phyloP scores from a whole-genome alignment of 2,888 invertebrate genomes.

The Plagodis dolabraria region DNA sequence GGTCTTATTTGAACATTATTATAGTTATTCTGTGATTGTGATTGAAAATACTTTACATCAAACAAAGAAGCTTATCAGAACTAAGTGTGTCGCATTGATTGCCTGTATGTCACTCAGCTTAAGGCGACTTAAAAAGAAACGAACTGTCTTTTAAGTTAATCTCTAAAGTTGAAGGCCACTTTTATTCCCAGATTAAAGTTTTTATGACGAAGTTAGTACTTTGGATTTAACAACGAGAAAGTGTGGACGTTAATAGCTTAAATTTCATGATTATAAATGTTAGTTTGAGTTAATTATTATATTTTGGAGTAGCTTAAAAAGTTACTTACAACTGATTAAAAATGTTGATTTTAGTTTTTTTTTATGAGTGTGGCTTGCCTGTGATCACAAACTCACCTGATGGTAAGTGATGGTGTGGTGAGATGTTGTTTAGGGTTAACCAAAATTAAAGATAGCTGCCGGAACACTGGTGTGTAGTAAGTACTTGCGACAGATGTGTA shows the following conservation, averaged over 20 bases:
- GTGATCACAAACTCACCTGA: no score
- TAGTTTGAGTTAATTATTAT: slow-evolving; percentile 10
- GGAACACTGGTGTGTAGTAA: no score
- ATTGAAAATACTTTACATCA: not conserved
- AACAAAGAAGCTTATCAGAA: not conserved
- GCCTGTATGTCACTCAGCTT: slow-evolving; percentile 5
- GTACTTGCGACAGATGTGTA: no score
- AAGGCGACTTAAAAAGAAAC: slow-evolving; percentile 17
- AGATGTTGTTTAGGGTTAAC: no score
- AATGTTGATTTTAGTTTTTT: no score
- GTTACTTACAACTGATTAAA: no score
- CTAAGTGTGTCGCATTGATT: slow-evolving; percentile 1
- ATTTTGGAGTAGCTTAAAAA: no score
- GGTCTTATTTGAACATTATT: no score
- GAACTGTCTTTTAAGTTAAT: slow-evolving; percentile 18
- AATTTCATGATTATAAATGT: slow-evolving; percentile 13
- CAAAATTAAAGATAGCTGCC: no score
- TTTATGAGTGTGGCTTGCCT: no score
- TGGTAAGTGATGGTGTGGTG: no score
- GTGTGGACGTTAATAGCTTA: slow-evolving; percentile 17
- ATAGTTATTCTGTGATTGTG: not conserved
- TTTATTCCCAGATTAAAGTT: slow-evolving; percentile 24
- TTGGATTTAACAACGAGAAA: slow-evolving; percentile 14
- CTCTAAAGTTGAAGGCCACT: slow-evolving; percentile 18
- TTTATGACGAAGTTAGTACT: slow-evolving; percentile 17